Conservation (phyloP, 1,140 invertebrate species). For the Paraescarpia echinospica region DNA sequence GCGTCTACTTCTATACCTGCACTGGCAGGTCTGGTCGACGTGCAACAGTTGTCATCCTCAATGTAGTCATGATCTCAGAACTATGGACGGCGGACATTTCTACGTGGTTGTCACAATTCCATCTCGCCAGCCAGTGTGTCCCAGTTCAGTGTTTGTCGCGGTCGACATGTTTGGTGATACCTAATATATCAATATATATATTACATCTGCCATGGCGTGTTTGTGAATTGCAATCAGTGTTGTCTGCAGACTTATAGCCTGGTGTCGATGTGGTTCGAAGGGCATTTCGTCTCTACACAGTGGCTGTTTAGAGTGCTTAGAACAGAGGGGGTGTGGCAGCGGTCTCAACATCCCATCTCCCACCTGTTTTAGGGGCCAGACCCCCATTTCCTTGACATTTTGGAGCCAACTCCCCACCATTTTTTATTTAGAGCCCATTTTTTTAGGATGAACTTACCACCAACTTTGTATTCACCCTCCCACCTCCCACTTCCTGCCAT, state of each 20-base stretch:
- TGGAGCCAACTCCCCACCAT: too few species aligned
- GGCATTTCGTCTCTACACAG: neutral
- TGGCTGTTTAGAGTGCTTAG: neutral
- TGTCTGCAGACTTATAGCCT: neutral
- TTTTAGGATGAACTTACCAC: too few species aligned
- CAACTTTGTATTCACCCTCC: too few species aligned
- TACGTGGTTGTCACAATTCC: neutral
- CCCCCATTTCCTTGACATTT: too few species aligned
- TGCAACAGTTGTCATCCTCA: neutral
- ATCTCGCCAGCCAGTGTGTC: neutral
- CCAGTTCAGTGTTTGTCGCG: neutral
- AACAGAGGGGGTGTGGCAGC: too few species aligned
- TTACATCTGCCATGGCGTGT: neutral
- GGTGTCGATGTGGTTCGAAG: neutral
- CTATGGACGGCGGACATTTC: neutral
- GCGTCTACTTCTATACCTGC: neutral
- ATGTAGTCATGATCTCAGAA: neutral
- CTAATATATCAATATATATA: neutral
- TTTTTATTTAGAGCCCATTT: too few species aligned
- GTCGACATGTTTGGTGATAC: neutral
- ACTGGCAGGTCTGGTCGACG: neutral
- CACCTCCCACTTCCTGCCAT: too few species aligned
- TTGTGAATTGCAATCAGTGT: neutral
- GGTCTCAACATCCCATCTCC: too few species aligned
- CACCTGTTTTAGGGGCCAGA: too few species aligned